Conservation (phyloP, 2,888 invertebrate species). For the Odiellus spinosus region DNA sequence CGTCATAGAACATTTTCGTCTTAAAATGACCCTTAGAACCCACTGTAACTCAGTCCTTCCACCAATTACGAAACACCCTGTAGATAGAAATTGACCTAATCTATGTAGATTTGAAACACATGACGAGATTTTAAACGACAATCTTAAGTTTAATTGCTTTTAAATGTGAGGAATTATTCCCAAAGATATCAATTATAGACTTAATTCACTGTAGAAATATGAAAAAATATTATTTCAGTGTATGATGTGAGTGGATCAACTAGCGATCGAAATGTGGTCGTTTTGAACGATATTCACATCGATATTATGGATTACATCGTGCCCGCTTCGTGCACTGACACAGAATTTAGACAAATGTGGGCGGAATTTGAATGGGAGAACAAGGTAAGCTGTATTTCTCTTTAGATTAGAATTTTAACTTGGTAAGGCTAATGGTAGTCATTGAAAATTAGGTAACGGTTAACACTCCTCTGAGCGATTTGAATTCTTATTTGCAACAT, state of each 20-base stretch:
- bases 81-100: no score
- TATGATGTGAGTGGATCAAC: conserved; percentile 89
- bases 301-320: conserved; percentile 99
- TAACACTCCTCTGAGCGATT: conserved; percentile 78
- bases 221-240: conserved; percentile 43
- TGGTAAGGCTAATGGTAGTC: no score
- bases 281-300: conserved; percentile 96
- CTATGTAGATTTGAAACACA: no score
- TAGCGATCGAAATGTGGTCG: conserved; percentile 89
- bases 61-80: no score
- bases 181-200: no score
- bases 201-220: no score
- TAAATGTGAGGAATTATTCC: no score
- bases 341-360: conserved; percentile 99
- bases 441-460: conserved; percentile 76
- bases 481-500: conserved; percentile 82
- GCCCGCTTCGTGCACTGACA: conserved; percentile 81
- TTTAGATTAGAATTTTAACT: neutral
- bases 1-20: no score
- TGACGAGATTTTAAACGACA: no score
- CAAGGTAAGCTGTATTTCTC: conserved; percentile 44
- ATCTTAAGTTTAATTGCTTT: no score
- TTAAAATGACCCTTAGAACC: no score
- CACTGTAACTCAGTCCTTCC: no score
- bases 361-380: conserved; percentile 99